Conservation (phyloP, 2,797 vertebrate species). For the Cuniculus paca region DNA sequence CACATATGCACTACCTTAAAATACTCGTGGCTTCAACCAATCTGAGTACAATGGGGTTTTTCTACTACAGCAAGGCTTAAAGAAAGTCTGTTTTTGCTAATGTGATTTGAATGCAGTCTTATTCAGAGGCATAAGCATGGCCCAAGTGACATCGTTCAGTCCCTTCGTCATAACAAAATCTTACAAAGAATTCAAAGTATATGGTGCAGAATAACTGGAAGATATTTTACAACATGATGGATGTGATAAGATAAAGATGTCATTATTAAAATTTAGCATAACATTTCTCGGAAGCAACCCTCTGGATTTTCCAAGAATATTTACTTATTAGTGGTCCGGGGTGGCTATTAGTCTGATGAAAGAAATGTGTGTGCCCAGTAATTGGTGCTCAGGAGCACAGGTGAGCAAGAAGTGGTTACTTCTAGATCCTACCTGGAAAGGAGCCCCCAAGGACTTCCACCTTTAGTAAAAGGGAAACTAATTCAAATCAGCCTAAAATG, state of each 20-base stretch:
- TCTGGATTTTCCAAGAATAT: slow-evolving; percentile 27
- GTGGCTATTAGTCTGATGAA: background rate
- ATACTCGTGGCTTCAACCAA: background rate
- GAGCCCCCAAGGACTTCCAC: background rate
- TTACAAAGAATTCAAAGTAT: background rate
- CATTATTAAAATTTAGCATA: background rate
- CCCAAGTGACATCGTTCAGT: background rate
- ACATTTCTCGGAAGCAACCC: background rate
- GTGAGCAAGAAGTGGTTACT: background rate
- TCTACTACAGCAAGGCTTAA: background rate
- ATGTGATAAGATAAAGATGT: background rate
- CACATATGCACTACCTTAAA: background rate
- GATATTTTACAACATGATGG: background rate
- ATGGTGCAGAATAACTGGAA: background rate
- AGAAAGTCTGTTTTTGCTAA: background rate
- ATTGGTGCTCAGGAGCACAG: background rate
- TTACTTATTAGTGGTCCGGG: background rate
- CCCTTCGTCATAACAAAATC: background rate
- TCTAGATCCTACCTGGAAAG: background rate
- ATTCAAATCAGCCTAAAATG: background rate
- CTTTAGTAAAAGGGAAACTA: background rate
- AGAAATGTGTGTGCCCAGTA: background rate
- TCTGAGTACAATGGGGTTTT: background rate
- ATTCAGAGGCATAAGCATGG: background rate
- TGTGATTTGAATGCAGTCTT: background rate